A percentile compares a stretch with the other conserved stretches of the same genome.
These are phyloP conservation scores for Stenichneumon culpator DNA, from an alignment of 2,888 invertebrate genomes.

Conservation along the genomic window DNA sequence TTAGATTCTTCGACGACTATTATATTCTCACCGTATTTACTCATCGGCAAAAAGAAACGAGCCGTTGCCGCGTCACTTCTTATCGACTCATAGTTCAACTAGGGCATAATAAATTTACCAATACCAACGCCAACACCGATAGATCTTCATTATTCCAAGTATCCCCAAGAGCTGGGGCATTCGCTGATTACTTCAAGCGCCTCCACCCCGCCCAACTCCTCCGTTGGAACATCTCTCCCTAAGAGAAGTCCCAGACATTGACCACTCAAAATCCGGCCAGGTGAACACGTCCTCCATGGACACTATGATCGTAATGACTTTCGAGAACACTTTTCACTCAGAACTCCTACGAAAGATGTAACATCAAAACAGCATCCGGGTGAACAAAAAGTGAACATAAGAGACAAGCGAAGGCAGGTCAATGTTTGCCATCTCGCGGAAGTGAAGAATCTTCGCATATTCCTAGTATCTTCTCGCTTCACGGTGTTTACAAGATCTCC, in stretches of 20 bases:
- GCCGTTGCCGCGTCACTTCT: too few species aligned
- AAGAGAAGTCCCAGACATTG: neutral
- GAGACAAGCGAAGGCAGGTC: neutral
- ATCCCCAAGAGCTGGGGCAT: too few species aligned
- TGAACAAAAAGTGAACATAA: too few species aligned
- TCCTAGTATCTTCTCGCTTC: neutral
- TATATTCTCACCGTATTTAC: too few species aligned
- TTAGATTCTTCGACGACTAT: too few species aligned
- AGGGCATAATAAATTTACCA: too few species aligned
- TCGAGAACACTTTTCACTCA: neutral
- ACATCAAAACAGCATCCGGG: too few species aligned
- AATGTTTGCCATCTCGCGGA: neutral
- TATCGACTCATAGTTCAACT: too few species aligned
- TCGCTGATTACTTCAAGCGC: neutral
- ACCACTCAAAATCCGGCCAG: neutral
- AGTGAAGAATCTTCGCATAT: neutral
- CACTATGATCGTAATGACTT: neutral
- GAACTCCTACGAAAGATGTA: too few species aligned
- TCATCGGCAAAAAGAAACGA: too few species aligned
- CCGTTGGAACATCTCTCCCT: neutral
- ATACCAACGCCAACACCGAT: too few species aligned
- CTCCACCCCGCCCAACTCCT: neutral
- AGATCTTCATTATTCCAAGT: too few species aligned
- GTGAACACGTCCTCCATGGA: neutral
- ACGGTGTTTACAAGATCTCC: neutral